A percentile compares a stretch with the other conserved stretches of the same genome.
Conservation (phyloP, 1,140 invertebrate genomes). For the Limonius californicus region DNA sequence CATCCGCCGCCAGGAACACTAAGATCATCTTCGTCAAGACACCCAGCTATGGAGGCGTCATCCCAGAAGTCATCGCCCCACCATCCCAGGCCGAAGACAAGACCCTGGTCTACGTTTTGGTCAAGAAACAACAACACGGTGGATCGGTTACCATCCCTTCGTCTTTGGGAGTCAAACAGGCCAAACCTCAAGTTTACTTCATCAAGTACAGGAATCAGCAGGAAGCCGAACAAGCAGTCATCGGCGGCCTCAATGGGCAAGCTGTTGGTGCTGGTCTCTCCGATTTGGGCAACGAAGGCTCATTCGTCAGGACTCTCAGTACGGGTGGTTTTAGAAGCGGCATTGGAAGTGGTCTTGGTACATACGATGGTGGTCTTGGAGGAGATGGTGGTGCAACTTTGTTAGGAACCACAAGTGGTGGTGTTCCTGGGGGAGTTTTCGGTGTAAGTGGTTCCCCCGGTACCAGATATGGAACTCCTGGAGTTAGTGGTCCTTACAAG, state of each 20-base stretch:
- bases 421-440: too few relatives aligned
- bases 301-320: neutral
- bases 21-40: constrained; percentile 87
- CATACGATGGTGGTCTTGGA: neutral
- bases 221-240: constrained; percentile 48
- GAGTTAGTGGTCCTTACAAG: too few relatives aligned
- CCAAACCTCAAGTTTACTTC: constrained; percentile 83
- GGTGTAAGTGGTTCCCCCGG: too few relatives aligned
- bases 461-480: too few relatives aligned
- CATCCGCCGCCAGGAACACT: constrained; percentile 64
- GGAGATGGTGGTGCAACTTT: neutral
- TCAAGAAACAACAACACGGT: constrained; percentile 75
- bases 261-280: constrained; percentile 10
- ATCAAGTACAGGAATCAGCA: constrained; percentile 84
- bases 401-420: too few relatives aligned
- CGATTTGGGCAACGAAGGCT: neutral
- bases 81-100: constrained; percentile 74
- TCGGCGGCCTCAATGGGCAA: constrained; percentile 22
- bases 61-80: constrained; percentile 61
- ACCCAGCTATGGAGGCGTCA: constrained; percentile 67
- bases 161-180: constrained; percentile 67
- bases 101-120: constrained; percentile 80
- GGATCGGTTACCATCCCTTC: constrained; percentile 73
- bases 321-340: neutral
- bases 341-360: neutral